Base-by-base conservation (phyloP, 2,797 vertebrate species). In the Argentina silus region DNA sequence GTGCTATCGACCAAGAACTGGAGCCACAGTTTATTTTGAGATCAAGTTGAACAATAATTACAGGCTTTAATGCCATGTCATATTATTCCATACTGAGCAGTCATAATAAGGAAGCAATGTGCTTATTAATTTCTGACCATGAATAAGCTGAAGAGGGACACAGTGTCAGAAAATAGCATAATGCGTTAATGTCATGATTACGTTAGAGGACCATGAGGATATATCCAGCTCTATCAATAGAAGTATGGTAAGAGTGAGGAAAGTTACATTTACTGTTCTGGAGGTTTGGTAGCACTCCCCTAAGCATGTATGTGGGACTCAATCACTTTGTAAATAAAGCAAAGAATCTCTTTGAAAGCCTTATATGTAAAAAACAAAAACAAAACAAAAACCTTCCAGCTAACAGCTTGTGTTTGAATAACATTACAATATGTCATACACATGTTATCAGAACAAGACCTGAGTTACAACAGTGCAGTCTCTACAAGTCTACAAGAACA, bases 31-130 rank as follows among this genome's bases (percentile, higher is more conserved):
- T 82, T 85, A 81, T 84, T 86, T 81, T 71, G 5, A 77, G 70
- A 53, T 27, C 1, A 69, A 64, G 68, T 59, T 5, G 45, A 80
- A 70, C 71, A 72, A 76, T 83, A 87, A 89, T 88, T 87, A 87
- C 69, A 87, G 76, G 47, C 79, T 51, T 59, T 48, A 59, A 67
- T 0, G 1, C 23, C 60, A 70, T 62, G 27, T 62, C 73, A 47
- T 45, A 71, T 80, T 61, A 63, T 75, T 66, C 1, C 44, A 57
- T 59, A 70, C 48, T 57, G 47, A 78, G 78, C 75, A 78, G 77
- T 68, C 84, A 86, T 75, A 80, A 81, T 78, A 87, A 83, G 81
- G 64, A 62, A 74, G 50, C 69, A 76, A 74, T 48, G 67, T 3
- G 14, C 51, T 48, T 57, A 50, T 44, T 19, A 67, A 62, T 62